Conservation (phyloP, 1,140 invertebrate species). For the Anoplophora glabripennis region DNA sequence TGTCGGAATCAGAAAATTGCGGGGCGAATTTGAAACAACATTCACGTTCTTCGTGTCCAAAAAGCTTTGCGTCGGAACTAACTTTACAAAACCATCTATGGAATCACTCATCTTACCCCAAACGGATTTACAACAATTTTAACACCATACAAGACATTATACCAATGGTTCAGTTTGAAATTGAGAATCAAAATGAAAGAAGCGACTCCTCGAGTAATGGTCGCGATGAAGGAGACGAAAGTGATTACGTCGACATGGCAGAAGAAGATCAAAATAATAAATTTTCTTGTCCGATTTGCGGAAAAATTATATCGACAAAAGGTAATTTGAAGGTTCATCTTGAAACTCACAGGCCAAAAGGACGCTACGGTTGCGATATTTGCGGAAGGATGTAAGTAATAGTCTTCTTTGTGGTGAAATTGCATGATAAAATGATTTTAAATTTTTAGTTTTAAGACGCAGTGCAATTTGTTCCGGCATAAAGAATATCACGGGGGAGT, state of each 20-base stretch:
- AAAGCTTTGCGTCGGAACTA: conserved; percentile 54
- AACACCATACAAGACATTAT: conserved; percentile 20
- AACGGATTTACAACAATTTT: conserved; percentile 26
- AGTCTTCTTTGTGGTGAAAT: conserved; percentile 5
- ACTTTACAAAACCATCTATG: conserved; percentile 58
- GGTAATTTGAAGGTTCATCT: conserved; percentile 65
- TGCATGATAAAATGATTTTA: conserved; percentile 5
- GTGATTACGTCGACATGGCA: neutral
- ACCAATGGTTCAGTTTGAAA: neutral
- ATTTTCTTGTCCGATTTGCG: conserved; percentile 59
- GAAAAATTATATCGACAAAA: conserved; percentile 61
- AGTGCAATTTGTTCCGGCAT: conserved; percentile 63
- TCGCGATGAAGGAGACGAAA: conserved; percentile 14
- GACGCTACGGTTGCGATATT: conserved; percentile 63
- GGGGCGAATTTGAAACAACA: conserved; percentile 50
- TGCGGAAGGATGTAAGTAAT: conserved; percentile 67
- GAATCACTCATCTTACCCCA: conserved; percentile 50
- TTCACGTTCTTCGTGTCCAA: conserved; percentile 53
- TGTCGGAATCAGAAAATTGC: conserved; percentile 25
- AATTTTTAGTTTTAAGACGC: conserved; percentile 64
- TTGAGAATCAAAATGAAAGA: too few relatives aligned
- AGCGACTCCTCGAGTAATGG: neutral
- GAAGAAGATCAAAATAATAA: neutral
- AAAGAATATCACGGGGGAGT: conserved; percentile 64
- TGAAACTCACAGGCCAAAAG: conserved; percentile 62